Evolutionary conservation across 2,797 vertebrate genomes (phyloP).

Genomic region (Acanthurus lineatus): DNA sequence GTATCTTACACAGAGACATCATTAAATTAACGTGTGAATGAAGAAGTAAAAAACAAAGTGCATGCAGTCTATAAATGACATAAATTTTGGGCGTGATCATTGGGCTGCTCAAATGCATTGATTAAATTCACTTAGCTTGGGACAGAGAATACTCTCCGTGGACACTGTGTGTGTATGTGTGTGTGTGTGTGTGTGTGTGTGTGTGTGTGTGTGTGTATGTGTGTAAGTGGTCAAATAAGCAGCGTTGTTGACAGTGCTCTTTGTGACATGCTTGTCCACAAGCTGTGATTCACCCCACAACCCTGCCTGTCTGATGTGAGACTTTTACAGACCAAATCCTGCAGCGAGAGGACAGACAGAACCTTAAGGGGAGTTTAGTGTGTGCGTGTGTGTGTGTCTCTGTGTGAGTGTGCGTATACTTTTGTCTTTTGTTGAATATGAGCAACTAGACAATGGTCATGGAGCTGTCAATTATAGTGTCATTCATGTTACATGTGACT

Average conservation of each 20-base stretch:
- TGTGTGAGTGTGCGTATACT: background rate
- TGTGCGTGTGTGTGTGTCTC: background rate
- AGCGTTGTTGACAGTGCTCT: slow-evolving; percentile 12
- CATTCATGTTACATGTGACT: background rate
- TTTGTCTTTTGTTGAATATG: slow-evolving; percentile 22
- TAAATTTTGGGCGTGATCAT: background rate
- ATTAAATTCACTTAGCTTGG: background rate
- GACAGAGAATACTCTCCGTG: background rate
- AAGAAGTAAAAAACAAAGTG: too few relatives aligned
- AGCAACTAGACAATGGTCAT: slow-evolving; percentile 36
- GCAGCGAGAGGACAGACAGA: slow-evolving; percentile 26
- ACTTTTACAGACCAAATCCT: slow-evolving; percentile 28
- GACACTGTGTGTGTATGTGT: background rate
- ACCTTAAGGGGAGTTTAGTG: slow-evolving; percentile 5
- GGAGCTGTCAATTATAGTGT: slow-evolving; percentile 36
- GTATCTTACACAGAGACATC: background rate
- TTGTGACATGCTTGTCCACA: slow-evolving; percentile 33
- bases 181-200: too few relatives aligned
- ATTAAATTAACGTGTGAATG: too few relatives aligned
- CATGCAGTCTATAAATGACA: background rate
- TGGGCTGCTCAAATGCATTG: too few relatives aligned
- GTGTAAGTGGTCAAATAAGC: slow-evolving; percentile 8
- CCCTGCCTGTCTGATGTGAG: slow-evolving; percentile 51
- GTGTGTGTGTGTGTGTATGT: too few relatives aligned
- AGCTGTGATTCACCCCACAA: slow-evolving; percentile 49